Base-by-base conservation (phyloP, 2,113 vertebrate genomes). In the Apodemus sylvaticus region DNA sequence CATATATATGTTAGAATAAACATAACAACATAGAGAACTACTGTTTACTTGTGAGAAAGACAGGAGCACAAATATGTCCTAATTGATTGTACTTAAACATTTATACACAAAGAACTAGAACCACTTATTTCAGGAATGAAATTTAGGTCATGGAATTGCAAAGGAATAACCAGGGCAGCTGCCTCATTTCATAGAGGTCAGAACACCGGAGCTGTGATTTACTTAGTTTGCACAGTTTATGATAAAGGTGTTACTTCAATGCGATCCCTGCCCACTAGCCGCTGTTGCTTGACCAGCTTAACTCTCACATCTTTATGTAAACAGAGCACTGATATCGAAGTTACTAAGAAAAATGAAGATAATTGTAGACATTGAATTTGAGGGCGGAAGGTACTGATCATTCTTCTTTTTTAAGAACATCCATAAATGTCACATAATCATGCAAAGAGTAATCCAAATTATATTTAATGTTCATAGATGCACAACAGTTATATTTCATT, bases 61-160 rank as follows among this genome's bases (percentile, higher is more conserved):
- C 12, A 74, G 36, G 26, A 70, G 5, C 24, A 70, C 51, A 76
- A 76, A 87, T 87, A 70, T 53, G 82, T 8, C 5, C 3, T 81
- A 94, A 55, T 77, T n/a, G 53, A 39, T 19, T 19, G 60, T 93
- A 78, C 78, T 55, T 58, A 85, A 83, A 92, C 24, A 77, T 71
- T 89, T 45, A 86, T 68, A 78, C 91, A 66, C 6, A 17, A 85
- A 45, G 60, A 51, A 83, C 53, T 16, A 51, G 22, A 93, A 31
- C 10, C 87, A 91, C 53, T 94, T 83, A 78, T 83, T 93, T 93
- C 88, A 77, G 58, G 45, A 93, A 48, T 82, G 45, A 91, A 93
- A 94, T 88, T 62, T 86, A 88, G 68, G 74, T 87, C 53, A 71
- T 12, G 5, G 34, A 78, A 58, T n/a, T 87, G 86, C 76, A 93